Conservation (phyloP, 2,888 invertebrate species). For the Trichopoda pennipes region DNA sequence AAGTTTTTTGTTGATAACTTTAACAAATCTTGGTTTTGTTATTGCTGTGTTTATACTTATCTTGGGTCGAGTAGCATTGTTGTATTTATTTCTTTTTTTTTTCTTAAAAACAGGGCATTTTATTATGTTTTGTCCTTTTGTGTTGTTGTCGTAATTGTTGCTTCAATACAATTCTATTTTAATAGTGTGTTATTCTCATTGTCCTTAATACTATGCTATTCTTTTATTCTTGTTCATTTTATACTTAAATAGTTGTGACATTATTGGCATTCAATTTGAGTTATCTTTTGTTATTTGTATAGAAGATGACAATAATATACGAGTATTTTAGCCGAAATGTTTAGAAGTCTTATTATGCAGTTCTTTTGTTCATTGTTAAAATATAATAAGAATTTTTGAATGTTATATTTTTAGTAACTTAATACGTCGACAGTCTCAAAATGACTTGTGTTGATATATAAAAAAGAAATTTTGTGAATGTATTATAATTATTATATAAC, state of each 20-base stretch:
- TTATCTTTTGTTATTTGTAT: constrained; percentile 70
- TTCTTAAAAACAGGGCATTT: neutral
- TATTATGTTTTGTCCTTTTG: constrained; percentile 43
- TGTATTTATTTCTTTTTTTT: neutral
- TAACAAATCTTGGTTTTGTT: neutral
- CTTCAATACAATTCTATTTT: constrained; percentile 41
- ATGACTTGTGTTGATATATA: no score
- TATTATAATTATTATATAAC: no score
- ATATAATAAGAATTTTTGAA: constrained; percentile 25
- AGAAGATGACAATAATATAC: neutral
- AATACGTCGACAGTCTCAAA: neutral
- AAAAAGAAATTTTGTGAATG: no score
- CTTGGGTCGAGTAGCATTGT: constrained; percentile 1
- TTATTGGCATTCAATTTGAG: constrained; percentile 79
- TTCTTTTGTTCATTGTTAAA: constrained; percentile 9
- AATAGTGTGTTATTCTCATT: constrained; percentile 40
- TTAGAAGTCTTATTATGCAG: no score
- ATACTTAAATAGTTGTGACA: constrained; percentile 71
- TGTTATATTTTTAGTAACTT: neutral
- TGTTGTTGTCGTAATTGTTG: constrained; percentile 36
- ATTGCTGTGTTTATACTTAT: neutral
- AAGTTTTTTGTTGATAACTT: no score
- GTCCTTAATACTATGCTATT: constrained; percentile 26
- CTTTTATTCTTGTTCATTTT: constrained; percentile 21
- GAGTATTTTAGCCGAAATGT: neutral